Percentiles rank a stretch among this genome's conserved stretches.
These are phyloP conservation scores for Hoplodrina blanda DNA, from an alignment of 2,888 invertebrate genomes.

Conservation along the genomic window DNA sequence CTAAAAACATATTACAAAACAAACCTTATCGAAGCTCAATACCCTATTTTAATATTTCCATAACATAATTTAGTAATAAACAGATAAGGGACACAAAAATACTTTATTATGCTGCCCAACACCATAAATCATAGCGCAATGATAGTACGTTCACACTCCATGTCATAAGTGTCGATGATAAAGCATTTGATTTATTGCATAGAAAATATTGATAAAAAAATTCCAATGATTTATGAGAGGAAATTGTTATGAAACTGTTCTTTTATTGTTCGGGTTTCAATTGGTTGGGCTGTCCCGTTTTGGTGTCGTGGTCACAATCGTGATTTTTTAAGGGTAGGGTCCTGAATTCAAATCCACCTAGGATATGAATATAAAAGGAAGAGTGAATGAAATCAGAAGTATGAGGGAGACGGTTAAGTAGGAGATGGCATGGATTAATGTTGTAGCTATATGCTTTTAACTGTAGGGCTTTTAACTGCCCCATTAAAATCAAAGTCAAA, in stretches of 20 bases:
- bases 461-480: too few species aligned
- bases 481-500: too few species aligned
- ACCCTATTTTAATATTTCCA: conserved; percentile 36
- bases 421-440: too few species aligned
- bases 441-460: too few species aligned
- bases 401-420: too few species aligned
- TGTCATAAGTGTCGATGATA: conserved; percentile 52
- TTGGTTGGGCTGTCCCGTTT: too few species aligned
- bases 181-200: conserved; percentile 55
- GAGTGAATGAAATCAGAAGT: too few species aligned
- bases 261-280: conserved; percentile 20
- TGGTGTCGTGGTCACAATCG: too few species aligned
- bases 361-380: too few species aligned
- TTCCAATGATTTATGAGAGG: conserved; percentile 50
- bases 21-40: conserved; percentile 40
- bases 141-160: conserved; percentile 60
- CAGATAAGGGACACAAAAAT: conserved; percentile 57
- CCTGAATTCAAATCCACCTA: too few species aligned
- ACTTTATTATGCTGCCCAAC: conserved; percentile 49
- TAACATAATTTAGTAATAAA: conserved; percentile 56
- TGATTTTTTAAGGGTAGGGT: too few species aligned
- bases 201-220: conserved; percentile 57
- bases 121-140: conserved; percentile 56
- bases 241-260: conserved; percentile 40
- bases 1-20: conserved; percentile 37